phyloP scores from a whole-genome alignment of 53 echinoderm and acorn worm species.

The Temnopleurus reevesii region DNA sequence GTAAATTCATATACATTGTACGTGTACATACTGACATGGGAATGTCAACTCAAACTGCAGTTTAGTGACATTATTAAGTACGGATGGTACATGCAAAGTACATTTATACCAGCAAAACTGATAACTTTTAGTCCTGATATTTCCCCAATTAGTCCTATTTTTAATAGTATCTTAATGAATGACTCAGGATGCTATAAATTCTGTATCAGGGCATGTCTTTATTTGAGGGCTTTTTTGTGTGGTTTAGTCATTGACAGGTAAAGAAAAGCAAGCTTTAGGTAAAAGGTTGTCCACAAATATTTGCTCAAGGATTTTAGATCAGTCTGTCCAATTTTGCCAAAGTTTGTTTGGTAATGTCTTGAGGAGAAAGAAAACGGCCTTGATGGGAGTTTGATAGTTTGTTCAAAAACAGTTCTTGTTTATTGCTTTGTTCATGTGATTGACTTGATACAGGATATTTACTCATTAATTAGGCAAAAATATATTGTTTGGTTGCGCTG shows the following conservation, averaged over 20 bases:
- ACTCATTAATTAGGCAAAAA: not conserved
- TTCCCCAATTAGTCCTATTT: not conserved
- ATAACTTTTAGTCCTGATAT: not conserved
- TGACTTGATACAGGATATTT: not conserved
- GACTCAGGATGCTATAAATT: constrained; percentile 48
- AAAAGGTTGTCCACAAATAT: constrained; percentile 44
- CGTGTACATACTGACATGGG: no score
- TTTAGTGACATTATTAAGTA: no score
- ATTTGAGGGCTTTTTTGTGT: constrained; percentile 29
- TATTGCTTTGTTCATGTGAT: not conserved
- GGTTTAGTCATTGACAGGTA: constrained; percentile 25
- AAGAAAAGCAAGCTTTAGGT: constrained; percentile 12
- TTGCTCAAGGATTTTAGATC: constrained; percentile 47
- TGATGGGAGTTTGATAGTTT: not conserved
- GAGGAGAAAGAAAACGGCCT: not conserved
- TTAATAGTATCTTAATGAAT: not conserved
- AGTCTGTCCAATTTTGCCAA: constrained; percentile 1
- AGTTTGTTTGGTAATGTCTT: constrained; percentile 7
- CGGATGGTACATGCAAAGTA: not conserved
- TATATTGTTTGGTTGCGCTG: no score
- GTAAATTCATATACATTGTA: no score
- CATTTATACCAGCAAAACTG: constrained; percentile 11
- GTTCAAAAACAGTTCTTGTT: not conserved
- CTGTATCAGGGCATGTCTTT: constrained; percentile 47
- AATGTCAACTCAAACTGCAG: no score